A percentile compares a stretch with the other conserved stretches of the same genome.
These are phyloP conservation scores for Bugulina stolonifera DNA, from an alignment of 2,888 invertebrate species.

Conservation along the genomic window DNA sequence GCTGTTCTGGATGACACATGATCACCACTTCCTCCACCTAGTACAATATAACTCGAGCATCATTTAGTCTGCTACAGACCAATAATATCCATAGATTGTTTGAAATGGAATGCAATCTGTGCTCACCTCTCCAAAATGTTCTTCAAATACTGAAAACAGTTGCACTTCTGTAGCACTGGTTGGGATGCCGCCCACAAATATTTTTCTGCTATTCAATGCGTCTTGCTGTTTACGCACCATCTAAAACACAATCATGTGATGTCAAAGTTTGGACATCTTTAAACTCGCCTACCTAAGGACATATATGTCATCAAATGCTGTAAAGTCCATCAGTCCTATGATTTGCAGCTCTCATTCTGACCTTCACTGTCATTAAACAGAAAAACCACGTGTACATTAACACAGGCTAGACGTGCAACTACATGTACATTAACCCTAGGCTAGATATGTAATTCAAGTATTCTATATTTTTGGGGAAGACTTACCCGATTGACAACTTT, in stretches of 20 bases:
- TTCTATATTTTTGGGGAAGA: not conserved
- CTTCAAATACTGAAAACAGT: not conserved
- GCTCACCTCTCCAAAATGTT: constrained; percentile 19
- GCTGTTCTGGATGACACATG: constrained; percentile 7
- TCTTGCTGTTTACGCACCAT: not conserved
- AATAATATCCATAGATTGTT: too few relatives aligned
- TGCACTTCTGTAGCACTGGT: not conserved
- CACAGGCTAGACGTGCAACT: not conserved
- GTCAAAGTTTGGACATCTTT: too few relatives aligned
- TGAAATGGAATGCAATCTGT: too few relatives aligned
- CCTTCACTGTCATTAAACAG: too few relatives aligned
- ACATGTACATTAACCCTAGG: too few relatives aligned
- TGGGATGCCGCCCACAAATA: constrained; percentile 9
- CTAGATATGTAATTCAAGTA: not conserved
- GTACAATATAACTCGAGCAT: not conserved
- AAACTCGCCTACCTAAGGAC: too few relatives aligned
- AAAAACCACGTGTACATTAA: too few relatives aligned
- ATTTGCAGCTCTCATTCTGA: too few relatives aligned
- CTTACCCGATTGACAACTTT: constrained; percentile 1
- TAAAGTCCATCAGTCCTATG: too few relatives aligned
- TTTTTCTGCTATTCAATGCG: not conserved
- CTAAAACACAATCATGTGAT: not conserved
- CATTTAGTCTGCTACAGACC: too few relatives aligned
- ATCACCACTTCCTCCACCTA: constrained; percentile 15
- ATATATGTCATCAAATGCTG: too few relatives aligned